A percentile compares a stretch with the other conserved stretches of the same genome.
These are phyloP conservation scores for Mactra quadrangularis DNA, from an alignment of 1,140 invertebrate genomes.

Conservation along the genomic window DNA sequence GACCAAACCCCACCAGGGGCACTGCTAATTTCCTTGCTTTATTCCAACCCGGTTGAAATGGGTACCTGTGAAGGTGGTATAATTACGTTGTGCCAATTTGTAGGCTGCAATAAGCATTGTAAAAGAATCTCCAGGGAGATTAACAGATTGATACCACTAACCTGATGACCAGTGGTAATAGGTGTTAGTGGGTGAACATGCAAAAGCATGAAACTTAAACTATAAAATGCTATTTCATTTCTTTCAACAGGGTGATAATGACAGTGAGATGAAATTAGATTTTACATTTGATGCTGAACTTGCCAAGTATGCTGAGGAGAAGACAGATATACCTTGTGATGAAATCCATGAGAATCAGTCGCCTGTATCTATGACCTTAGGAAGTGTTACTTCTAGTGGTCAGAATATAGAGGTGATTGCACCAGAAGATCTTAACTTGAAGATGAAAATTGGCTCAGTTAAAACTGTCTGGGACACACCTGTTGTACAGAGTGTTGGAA, in stretches of 20 bases:
- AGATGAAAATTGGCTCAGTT: constrained; percentile 96
- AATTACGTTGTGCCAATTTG: too few relatives aligned
- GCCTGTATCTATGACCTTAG: constrained; percentile 86
- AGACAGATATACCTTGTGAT: constrained; percentile 79
- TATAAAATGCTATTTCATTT: constrained; percentile 24
- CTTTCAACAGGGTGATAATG: constrained; percentile 89
- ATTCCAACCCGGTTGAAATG: too few relatives aligned
- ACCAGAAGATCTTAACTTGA: constrained; percentile 94
- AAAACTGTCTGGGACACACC: constrained; percentile 94
- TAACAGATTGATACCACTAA: too few relatives aligned
- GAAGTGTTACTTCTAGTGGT: constrained; percentile 83
- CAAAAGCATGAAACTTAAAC: too few relatives aligned
- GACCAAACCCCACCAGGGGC: too few relatives aligned
- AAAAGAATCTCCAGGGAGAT: too few relatives aligned
- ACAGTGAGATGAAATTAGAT: constrained; percentile 94
- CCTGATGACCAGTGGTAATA: too few relatives aligned
- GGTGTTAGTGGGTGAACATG: too few relatives aligned
- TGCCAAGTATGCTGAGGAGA: constrained; percentile 88
- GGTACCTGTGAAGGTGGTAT: too few relatives aligned
- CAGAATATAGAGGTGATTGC: constrained; percentile 83
- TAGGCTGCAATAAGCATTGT: too few relatives aligned
- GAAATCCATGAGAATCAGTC: constrained; percentile 79
- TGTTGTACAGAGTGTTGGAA: constrained; percentile 85
- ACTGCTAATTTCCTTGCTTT: too few relatives aligned
- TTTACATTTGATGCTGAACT: constrained; percentile 92